phyloP scores from a whole-genome alignment of 2,113 vertebrate genomes.

The Artemisiospiza belli region DNA sequence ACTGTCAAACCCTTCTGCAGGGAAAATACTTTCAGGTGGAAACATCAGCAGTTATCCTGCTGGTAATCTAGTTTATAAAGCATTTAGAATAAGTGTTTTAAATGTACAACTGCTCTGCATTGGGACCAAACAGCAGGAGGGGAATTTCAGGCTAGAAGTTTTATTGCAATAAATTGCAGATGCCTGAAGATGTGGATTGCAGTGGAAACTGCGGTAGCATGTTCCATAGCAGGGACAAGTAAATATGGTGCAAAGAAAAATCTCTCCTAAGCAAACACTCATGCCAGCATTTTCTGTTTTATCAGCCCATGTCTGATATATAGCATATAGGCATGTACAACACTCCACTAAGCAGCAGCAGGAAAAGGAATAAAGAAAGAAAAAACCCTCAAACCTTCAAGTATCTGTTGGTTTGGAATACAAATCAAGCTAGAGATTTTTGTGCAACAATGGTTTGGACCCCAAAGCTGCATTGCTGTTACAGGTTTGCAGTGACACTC shows the following conservation, averaged over 20 bases:
- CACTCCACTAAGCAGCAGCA: not conserved
- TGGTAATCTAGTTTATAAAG: constrained; percentile 12
- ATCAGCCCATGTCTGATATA: not conserved
- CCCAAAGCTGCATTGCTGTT: not conserved
- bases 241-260: not conserved
- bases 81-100: constrained; percentile 9
- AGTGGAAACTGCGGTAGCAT: not conserved
- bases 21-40: not conserved
- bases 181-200: not conserved
- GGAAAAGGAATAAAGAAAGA: not conserved
- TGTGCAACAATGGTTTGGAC: not conserved
- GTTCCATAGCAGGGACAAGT: not conserved
- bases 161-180: not conserved
- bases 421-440: not conserved
- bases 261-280: not conserved
- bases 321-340: not conserved
- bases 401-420: not conserved
- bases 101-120: not conserved
- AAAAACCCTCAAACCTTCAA: not conserved
- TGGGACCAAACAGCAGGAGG: not conserved
- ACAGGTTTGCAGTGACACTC: not conserved
- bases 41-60: constrained; percentile 16
- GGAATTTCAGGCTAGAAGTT: not conserved
- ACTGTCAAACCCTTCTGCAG: not conserved
- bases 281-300: not conserved